Evolutionary conservation across 2,113 vertebrate species (phyloP), one percentile per base, ranked within the genome.

Genomic region (Phaetusa simplex): DNA sequence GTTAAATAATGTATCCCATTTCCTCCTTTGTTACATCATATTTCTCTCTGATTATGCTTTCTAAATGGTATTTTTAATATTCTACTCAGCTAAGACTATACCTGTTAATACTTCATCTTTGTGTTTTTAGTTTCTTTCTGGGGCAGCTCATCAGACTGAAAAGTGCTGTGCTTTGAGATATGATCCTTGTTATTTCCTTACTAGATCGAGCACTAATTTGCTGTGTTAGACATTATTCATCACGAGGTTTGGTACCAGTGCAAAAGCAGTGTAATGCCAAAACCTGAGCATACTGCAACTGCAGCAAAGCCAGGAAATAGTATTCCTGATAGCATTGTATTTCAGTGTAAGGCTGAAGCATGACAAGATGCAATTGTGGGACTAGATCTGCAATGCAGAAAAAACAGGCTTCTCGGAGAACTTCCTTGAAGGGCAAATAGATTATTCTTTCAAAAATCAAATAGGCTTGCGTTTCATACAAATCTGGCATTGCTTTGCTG

Each of bases 331-430:
- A 62, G 88, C 29, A 4, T 3, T 47, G 13, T 55, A 16, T 82
- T 93, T 74, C 81, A 32, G 65, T 1, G 1, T 26, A 6, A 64
- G 26, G 40, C 1, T 69, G 53, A 86, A 43, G 45, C 53, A 43
- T 0, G 4, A 55, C 38, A 67, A 53, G 49, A 72, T 65, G 67
- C 47, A 24, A 11, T 59, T 64, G 14, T 0, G 2, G 24, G 12
- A 34, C 36, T 32, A 13, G 34, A 70, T 86, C 91, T 94, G 88
- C 88, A 95, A 38, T 86, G 96, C 86, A 84, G 91, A 42, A 42
- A 64, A 83, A 43, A 3, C 9, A 5, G 36, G 27, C 6, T 84
- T 49, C 43, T 61, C 27, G 0, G 26, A 56, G 30, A 5, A 5
- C 43, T 10, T 70, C 45, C 20, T 17, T 30, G 38, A 90, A 81